These are phyloP conservation scores for Lamellibrachia columna DNA, from an alignment of 2,888 invertebrate species.

Conservation along the genomic window DNA sequence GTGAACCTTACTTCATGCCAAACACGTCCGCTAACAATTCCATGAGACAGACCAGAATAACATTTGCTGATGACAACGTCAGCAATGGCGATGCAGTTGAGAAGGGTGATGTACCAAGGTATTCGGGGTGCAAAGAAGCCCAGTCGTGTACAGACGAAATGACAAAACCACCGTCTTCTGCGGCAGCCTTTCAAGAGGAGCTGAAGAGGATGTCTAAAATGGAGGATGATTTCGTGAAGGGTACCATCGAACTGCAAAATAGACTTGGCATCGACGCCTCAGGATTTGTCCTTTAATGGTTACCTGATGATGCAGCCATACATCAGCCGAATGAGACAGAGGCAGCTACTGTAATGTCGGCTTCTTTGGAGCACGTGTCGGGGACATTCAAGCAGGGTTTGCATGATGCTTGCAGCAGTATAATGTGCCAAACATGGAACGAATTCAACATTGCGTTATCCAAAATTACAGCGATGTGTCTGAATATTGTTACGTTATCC, in stretches of 20 bases:
- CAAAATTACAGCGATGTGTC: too few relatives aligned
- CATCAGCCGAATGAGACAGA: neutral
- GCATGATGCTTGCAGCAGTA: neutral
- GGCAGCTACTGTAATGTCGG: neutral
- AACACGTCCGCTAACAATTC: neutral
- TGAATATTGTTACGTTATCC: neutral
- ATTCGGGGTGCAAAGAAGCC: neutral
- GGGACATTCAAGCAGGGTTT: neutral
- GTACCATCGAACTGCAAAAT: neutral
- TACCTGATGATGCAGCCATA: neutral
- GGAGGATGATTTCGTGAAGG: neutral
- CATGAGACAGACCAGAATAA: neutral
- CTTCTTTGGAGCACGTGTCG: neutral
- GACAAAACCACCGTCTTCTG: conserved; percentile 6
- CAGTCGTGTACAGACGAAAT: neutral
- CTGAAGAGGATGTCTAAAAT: neutral
- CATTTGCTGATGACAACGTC: neutral
- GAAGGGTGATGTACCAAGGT: neutral
- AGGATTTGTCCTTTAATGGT: neutral
- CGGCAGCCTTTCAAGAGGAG: neutral
- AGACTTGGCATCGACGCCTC: neutral
- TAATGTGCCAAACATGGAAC: neutral
- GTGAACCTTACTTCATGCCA: neutral
- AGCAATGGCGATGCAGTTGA: neutral
- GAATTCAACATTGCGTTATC: neutral